Base-by-base conservation (phyloP, 2,113 vertebrate species). In the Solenodon paradoxus region DNA sequence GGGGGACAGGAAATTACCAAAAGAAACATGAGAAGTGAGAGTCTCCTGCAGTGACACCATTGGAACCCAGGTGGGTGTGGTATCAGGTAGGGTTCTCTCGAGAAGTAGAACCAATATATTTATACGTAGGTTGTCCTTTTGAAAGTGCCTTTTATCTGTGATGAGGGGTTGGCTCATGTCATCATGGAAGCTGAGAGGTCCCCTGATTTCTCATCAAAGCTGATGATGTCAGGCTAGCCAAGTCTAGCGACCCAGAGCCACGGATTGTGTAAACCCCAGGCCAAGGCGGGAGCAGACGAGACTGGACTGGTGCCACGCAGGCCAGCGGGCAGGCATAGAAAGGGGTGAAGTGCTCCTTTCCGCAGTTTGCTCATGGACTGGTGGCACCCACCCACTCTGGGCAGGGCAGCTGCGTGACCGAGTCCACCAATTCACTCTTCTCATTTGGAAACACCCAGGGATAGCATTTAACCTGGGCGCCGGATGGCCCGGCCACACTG, bases 321-420 rank as follows among this genome's bases (percentile, higher is more conserved):
- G 42, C 30, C 0, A 22, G 28, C 17, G 16, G 30, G 42, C 42
- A 17, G 59, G 80, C 49, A 9, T 19, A 8, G 51, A 24, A 47
- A 51, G 59, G 49, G 2, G 13, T 0, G 3, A 3, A 10, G 35
- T 17, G 45, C 32, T 66, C 42, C 28, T 35, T 15, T 64, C 55
- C 10, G 1, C 28, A 5, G 30, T 8, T 19, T n/a, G 10, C 35
- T 35, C 1, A 0, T 26, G 61, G 61, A 24, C 10, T 26, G 80
- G 12, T 15, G 61, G 35, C 15, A 3, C 13, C 4, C 20, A 2
- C 59, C 12, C 20, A 22, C 59, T 3, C 0, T 2, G 45, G 80
- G 45, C 12, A 35, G 32, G 28, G 42, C 13, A 0, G 2, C 61
- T 51, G 4, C 45, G 40, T 57, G 40, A 38, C 26, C 5, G 3